Conservation (phyloP, 2,113 vertebrate genomes). For the Mandrillus leucophaeus region DNA sequence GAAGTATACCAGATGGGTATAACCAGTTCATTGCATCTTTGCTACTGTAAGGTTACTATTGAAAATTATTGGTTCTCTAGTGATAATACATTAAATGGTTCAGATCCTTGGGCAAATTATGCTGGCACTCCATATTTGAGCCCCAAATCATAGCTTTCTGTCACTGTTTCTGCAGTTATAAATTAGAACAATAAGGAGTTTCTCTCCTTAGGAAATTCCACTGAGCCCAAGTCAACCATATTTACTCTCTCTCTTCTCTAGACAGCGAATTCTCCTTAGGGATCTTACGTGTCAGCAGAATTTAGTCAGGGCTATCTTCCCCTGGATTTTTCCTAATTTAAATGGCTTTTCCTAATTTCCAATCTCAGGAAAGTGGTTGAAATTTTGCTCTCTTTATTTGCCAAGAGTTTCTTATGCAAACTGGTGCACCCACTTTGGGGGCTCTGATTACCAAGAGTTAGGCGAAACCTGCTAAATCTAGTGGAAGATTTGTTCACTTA, state of each 20-base stretch:
- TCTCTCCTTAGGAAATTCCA: not conserved
- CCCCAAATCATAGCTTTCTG: not conserved
- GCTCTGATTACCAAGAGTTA: slow-evolving; percentile 47
- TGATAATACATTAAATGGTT: not conserved
- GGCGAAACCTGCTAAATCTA: slow-evolving; percentile 29
- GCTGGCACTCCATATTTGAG: not conserved
- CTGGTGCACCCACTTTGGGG: not conserved
- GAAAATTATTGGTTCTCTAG: not conserved
- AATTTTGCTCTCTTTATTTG: not conserved
- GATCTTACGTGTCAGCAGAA: not conserved
- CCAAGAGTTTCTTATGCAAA: not conserved
- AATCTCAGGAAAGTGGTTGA: not conserved
- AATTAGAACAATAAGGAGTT: not conserved
- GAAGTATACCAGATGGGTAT: not conserved
- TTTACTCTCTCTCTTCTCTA: not conserved
- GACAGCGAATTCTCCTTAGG: not conserved
- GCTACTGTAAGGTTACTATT: not conserved
- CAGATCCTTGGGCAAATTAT: not conserved
- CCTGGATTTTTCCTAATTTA: not conserved
- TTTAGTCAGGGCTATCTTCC: not conserved
- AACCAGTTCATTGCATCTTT: not conserved
- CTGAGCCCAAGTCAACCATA: not conserved
- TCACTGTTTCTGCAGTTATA: not conserved
- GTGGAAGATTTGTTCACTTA: slow-evolving; percentile 24
- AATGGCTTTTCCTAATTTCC: slow-evolving; percentile 3